Base-by-base conservation (phyloP, 2,888 invertebrate genomes). In the Chydorus sphaericus region DNA sequence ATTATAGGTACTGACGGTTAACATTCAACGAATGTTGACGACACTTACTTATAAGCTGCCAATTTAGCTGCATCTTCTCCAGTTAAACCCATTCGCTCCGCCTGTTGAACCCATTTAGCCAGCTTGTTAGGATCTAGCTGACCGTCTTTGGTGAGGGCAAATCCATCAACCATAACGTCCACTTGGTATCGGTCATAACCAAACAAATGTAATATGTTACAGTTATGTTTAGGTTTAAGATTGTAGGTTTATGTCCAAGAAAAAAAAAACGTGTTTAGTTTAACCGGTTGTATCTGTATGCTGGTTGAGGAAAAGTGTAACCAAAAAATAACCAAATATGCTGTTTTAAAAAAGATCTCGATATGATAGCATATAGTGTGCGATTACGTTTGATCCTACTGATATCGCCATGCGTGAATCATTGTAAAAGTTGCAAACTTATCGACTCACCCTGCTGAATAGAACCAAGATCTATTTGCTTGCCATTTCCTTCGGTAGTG, bases 1-100 rank as follows among this genome's bases (percentile, higher is more conserved):
- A 16, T 36, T 16, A 31, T n/a, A 38, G 18, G 3, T 39, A 54
- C 4, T 26, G 7, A 5, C 28, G 23, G 5, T n/a, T n/a, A n/a
- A n/a, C n/a, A n/a, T n/a, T n/a, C n/a, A n/a, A n/a, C 7, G 39
- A 18, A 16, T 38, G 7, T 1, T 14, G 18, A 44, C 8, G 10
- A 10, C 18, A 60, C 63, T 62, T 64, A 70, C 67, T 72, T 71
- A 49, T 73, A 70, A 11, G 76, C 73, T 16, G 76, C 73, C 59
- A 77, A 64, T 59, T 71, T 66, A 37, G 75, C 74, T 37, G 77
- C 71, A 63, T 78, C 75, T 62, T 73, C 71, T 61, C 75, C 74
- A 26, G 72, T 70, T 31, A 77, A 61, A 26, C 73, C 71, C 0
- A 73, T 69, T 61, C 70, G 71, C 33, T 72, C 70, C 16, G 76